Base-by-base conservation (phyloP, 2,113 vertebrate species). In the Sciurus niger region DNA sequence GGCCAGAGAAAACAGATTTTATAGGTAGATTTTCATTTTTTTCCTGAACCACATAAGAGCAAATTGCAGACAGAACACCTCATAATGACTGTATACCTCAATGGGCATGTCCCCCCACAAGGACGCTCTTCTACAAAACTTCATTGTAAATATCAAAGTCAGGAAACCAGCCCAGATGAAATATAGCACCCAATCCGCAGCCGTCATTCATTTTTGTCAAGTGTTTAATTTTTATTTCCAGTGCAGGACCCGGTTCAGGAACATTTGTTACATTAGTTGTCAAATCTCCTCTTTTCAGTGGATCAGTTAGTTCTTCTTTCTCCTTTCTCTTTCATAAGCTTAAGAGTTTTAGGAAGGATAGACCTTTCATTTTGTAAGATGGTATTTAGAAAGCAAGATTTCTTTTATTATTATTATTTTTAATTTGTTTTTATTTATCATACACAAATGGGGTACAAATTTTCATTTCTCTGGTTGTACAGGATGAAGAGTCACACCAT, bases 1-100 rank as follows among this genome's bases (percentile, higher is more conserved):
- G 16, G 43, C 5, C 34, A 16, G 14, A 48, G 22, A 37, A 68
- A 82, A 89, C 32, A 22, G 53, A 72, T 72, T 74, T 87, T n/a
- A 90, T 4, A 83, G 58, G 14, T 51, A 77, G 34, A 30, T 76
- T 68, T 89, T 76, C 9, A 30, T 70, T 87, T 76, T 78, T 93
- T 73, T 68, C 51, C 51, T 13, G 10, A 93, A 37, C 32, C 53
- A 77, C 12, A 6, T 74, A 82, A 93, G 40, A 95, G 46, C 46
- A 95, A 87, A 58, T 32, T 90, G 22, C 40, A 94, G 84, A 79
- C 34, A 68, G 43, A 92, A 40, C 37, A n/a, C 34, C 14, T 88
- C 8, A 63, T 84, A 32, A 43, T 28, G 48, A 30, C 2, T 43
- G 8, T 85, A 55, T 55, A 85, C 17, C 82, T 68, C 22, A 8